phyloP scores from a whole-genome alignment of 2,797 vertebrate genomes.

The Apogon talboti region DNA sequence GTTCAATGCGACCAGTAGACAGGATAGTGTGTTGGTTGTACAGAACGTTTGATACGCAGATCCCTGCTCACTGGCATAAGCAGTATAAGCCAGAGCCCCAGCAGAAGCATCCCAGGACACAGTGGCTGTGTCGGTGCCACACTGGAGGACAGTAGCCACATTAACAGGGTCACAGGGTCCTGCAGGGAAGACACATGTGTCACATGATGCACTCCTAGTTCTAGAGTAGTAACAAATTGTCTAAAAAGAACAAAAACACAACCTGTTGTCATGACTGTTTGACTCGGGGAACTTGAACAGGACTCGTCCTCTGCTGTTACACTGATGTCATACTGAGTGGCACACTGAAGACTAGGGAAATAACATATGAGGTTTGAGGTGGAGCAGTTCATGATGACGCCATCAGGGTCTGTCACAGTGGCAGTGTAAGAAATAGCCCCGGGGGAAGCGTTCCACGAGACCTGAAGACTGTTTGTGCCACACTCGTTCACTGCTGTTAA shows the following conservation, averaged over 20 bases:
- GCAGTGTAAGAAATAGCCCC: slow-evolving; percentile 60
- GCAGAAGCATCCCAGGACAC: slow-evolving; percentile 71
- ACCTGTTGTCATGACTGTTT: slow-evolving; percentile 64
- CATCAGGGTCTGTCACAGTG: slow-evolving; percentile 38
- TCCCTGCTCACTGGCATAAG: slow-evolving; percentile 41
- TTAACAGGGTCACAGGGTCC: slow-evolving; percentile 75
- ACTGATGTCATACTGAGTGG: slow-evolving; percentile 62
- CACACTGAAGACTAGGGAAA: slow-evolving; percentile 63
- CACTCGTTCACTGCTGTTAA: slow-evolving; percentile 55
- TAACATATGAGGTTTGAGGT: slow-evolving; percentile 59
- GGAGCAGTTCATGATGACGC: slow-evolving; percentile 46
- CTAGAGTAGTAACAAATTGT: background rate
- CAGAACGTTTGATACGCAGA: slow-evolving; percentile 62
- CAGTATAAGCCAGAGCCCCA: slow-evolving; percentile 66
- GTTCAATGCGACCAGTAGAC: slow-evolving; percentile 66
- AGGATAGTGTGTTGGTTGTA: slow-evolving; percentile 65
- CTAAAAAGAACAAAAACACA: background rate
- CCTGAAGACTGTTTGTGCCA: slow-evolving; percentile 54
- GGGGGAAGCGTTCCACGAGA: slow-evolving; percentile 62
- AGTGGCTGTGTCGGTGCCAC: slow-evolving; percentile 62
- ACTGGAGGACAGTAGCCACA: slow-evolving; percentile 65
- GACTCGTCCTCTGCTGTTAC: slow-evolving; percentile 44
- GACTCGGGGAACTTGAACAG: slow-evolving; percentile 64
- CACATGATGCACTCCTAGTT: background rate
- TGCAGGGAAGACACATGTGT: slow-evolving; percentile 32